Evolutionary conservation across 2,888 invertebrate genomes (phyloP), one percentile per base, ranked within the genome.

Genomic region (Lissonota sp.): DNA sequence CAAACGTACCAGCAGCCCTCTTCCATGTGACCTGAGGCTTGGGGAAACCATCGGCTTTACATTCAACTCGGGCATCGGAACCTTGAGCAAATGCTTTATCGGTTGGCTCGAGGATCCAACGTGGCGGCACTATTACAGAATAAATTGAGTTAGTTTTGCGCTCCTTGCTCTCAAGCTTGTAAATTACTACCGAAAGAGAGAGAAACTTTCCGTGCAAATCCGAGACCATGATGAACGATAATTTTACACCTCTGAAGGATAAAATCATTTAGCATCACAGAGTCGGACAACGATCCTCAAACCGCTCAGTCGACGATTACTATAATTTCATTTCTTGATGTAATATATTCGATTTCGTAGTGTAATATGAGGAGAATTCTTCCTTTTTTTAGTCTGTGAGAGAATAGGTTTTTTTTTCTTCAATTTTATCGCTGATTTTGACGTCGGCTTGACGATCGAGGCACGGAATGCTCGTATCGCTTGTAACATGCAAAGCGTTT

Each of bases 11-110:
- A 94, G 97, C 97, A 92, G 98, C 98, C 95, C 97, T 96, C 94
- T 98, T 98, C 98, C 98, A 98, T 87, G 97, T 97, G 63, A 98
- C 97, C 91, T 97, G 96, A 86, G 98, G 98, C 94, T 97, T 97
- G 83, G 98, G 98, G 94, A 98, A 98, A 89, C 98, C 98, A 94
- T 98, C 98, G 92, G 98, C 97, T 94, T 98, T 98, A 93, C 98
- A 98, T 95, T 98, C 98, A 89, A 98, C 97, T 92, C 97, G 96
- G 86, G 98, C 98, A 93, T 98, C 97, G 87, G 97, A 97, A 86
- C 98, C 98, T 94, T 98, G 98, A 86, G 98, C 98, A 93, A 98
- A 98, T 89, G 98, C 98, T 94, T 98, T 97, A 93, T 98, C 98
- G 90, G 97, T 97, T 73, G 98, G 98, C 93, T 98, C 98, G 90